A percentile compares a stretch with the other conserved stretches of the same genome.
Conservation (phyloP, 2,797 vertebrate genomes). For the Tamandua tetradactyla region DNA sequence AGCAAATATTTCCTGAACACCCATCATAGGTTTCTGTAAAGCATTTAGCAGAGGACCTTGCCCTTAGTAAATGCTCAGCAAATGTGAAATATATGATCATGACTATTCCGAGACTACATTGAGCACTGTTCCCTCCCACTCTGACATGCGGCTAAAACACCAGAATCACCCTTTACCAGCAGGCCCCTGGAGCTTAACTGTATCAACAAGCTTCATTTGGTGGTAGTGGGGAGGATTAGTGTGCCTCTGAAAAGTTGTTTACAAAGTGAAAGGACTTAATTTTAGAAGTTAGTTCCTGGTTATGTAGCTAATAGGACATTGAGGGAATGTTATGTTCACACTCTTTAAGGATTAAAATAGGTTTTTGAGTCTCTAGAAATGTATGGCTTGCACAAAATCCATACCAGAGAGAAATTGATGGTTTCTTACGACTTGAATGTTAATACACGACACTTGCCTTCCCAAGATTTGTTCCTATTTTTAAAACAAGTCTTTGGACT, state of each 20-base stretch:
- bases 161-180: neutral
- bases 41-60: neutral
- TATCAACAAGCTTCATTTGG: neutral
- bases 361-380: conserved; percentile 12
- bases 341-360: neutral
- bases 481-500: neutral
- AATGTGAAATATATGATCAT: neutral
- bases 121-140: neutral
- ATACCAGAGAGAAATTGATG: neutral
- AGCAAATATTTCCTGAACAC: neutral
- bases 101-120: neutral
- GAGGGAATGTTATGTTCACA: neutral
- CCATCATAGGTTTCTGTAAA: neutral
- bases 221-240: neutral
- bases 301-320: neutral
- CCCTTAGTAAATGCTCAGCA: neutral
- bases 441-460: neutral
- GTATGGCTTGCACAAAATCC: neutral
- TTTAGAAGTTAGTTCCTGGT: neutral
- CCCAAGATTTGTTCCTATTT: neutral
- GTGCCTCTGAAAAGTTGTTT: neutral
- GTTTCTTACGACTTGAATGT: neutral
- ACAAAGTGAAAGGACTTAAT: neutral
- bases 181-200: neutral
- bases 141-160: neutral